Conservation (phyloP, 2,888 invertebrate species). For the Acrobasis suavella region DNA sequence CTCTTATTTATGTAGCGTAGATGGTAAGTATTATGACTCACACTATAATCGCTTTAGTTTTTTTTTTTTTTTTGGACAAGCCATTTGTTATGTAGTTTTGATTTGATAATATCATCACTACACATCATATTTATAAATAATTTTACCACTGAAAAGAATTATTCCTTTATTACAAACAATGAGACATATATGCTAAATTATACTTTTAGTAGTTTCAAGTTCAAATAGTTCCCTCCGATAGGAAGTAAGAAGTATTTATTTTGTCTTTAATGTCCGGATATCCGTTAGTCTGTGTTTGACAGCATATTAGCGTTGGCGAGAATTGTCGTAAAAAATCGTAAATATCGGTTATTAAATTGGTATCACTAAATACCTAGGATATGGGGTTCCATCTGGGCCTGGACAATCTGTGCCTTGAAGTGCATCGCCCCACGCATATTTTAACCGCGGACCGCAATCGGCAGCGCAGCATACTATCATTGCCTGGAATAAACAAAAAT, state of each 20-base stretch:
- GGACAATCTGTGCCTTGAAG: constrained; percentile 90
- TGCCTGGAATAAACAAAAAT: constrained; percentile 52
- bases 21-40: no score
- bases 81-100: no score
- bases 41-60: no score
- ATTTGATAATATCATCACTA: no score
- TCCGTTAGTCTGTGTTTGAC: background rate
- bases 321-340: background rate
- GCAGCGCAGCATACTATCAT: constrained; percentile 57
- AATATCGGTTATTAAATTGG: constrained; percentile 21
- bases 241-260: no score
- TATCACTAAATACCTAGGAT: constrained; percentile 86
- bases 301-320: background rate
- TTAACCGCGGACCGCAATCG: constrained; percentile 84
- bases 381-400: constrained; percentile 91
- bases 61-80: no score
- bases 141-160: background rate
- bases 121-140: no score
- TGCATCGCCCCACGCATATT: constrained; percentile 95
- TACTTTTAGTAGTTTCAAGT: no score
- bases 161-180: background rate
- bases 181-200: no score
- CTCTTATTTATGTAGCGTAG: no score
- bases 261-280: no score
- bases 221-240: no score